Evolutionary conservation across 2,113 vertebrate species (phyloP).

Genomic region (Ptyas mucosa): DNA sequence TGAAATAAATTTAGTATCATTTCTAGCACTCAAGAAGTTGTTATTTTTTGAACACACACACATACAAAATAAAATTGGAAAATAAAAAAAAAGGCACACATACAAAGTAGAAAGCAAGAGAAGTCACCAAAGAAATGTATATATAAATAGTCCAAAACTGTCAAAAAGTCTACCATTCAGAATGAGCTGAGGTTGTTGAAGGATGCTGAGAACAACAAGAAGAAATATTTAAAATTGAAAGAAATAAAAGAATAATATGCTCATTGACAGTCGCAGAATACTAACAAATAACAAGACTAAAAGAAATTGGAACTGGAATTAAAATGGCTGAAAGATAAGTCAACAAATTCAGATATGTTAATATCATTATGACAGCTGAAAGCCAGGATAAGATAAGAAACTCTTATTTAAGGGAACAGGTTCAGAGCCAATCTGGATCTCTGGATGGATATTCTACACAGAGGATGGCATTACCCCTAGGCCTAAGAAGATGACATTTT

Average conservation of each 20-base stretch:
- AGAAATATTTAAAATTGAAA: not conserved
- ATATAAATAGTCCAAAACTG: not conserved
- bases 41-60: not conserved
- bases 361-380: not conserved
- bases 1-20: conserved; percentile 45
- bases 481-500: not conserved
- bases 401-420: not conserved
- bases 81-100: not conserved
- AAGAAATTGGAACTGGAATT: not conserved
- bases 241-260: not conserved
- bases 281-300: not conserved
- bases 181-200: not conserved
- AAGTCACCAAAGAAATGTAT: not conserved
- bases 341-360: not conserved
- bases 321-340: not conserved
- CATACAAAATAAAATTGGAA: not conserved
- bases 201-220: not conserved
- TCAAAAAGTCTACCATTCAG: not conserved
- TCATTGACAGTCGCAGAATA: not conserved
- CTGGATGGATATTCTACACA: not conserved
- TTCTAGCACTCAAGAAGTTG: conserved; percentile 46
- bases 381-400: not conserved
- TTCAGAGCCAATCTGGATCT: not conserved
- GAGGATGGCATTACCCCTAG: not conserved
- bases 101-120: not conserved